Conservation (phyloP, 2,113 vertebrate species). For the Scopus umbretta region DNA sequence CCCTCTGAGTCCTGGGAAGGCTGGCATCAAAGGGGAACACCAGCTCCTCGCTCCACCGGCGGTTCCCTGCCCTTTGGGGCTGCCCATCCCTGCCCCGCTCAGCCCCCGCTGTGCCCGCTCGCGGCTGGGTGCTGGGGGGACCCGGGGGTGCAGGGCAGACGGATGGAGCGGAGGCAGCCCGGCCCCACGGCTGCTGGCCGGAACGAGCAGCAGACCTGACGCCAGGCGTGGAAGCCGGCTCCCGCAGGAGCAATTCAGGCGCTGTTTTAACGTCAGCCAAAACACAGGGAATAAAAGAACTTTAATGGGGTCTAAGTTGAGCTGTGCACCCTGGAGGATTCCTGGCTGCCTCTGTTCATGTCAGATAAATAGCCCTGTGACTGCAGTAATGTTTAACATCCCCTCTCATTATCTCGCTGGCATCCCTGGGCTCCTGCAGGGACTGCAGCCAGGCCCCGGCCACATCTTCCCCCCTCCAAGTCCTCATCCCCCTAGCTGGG, state of each 20-base stretch:
- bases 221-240: neutral
- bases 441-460: constrained; percentile 22
- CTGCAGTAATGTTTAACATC: constrained; percentile 59
- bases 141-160: accelerated
- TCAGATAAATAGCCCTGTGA: constrained; percentile 52
- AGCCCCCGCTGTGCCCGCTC: accelerated
- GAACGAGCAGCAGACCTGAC: neutral
- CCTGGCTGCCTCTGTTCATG: constrained; percentile 42
- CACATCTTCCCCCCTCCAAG: neutral
- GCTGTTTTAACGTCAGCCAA: neutral
- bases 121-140: neutral
- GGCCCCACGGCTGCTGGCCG: neutral
- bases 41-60: neutral
- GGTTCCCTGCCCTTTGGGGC: accelerated
- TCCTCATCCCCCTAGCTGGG: neutral
- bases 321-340: constrained; percentile 31
- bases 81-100: accelerated
- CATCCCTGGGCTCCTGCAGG: constrained; percentile 40
- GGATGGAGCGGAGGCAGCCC: accelerated
- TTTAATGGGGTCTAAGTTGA: constrained; percentile 35
- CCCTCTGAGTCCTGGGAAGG: accelerated
- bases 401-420: constrained; percentile 62
- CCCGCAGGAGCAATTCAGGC: neutral
- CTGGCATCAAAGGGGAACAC: too few species aligned
- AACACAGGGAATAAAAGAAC: constrained; percentile 21